These are phyloP conservation scores for Pemphigus obesinymphae DNA, from an alignment of 1,140 invertebrate species.

Conservation along the genomic window DNA sequence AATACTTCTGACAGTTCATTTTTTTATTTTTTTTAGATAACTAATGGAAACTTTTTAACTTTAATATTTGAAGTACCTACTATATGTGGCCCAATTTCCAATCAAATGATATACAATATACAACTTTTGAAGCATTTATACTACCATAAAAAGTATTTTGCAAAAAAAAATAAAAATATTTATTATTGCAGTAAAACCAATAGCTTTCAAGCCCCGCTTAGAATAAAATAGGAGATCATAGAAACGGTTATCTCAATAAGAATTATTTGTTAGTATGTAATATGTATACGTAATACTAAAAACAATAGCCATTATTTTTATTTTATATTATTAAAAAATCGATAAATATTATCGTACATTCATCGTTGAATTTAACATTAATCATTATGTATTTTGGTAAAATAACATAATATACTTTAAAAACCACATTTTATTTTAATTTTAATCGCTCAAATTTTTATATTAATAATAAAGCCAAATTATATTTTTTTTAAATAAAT, in stretches of 20 bases:
- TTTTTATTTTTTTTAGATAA: background rate
- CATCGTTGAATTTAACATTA: too few relatives aligned
- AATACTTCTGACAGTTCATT: background rate
- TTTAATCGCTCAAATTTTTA: too few relatives aligned
- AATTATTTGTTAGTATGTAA: background rate
- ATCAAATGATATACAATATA: background rate
- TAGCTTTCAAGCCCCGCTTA: background rate
- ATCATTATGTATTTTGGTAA: too few relatives aligned
- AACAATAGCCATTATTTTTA: too few relatives aligned
- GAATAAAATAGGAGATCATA: background rate
- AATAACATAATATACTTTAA: too few relatives aligned
- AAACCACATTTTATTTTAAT: too few relatives aligned
- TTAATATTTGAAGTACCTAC: background rate
- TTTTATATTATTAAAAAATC: too few relatives aligned
- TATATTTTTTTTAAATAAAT: too few relatives aligned
- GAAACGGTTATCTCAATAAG: background rate
- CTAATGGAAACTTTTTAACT: background rate
- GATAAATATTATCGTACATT: too few relatives aligned
- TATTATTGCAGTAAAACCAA: background rate
- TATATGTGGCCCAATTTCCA: background rate
- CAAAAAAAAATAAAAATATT: background rate
- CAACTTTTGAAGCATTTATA: background rate
- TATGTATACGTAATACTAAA: background rate
- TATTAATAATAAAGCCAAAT: too few relatives aligned
- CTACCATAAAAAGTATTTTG: background rate